Evolutionary conservation across 2,113 vertebrate species (phyloP).

Genomic region (Saccopteryx bilineata): DNA sequence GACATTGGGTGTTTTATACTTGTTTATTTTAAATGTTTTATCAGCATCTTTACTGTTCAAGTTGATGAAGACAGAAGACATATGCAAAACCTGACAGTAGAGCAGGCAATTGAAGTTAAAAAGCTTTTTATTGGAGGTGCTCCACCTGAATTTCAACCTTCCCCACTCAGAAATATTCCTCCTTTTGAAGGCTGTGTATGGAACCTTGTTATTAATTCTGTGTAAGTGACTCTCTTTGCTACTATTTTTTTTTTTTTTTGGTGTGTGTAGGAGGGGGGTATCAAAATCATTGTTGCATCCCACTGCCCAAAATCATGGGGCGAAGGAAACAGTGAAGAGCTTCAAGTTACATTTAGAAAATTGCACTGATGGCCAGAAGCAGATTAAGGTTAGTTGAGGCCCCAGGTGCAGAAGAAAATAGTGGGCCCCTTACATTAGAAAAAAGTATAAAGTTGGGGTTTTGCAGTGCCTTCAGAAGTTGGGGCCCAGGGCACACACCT

Average conservation of each 20-base stretch:
- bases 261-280: no score
- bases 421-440: no score
- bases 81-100: constrained; percentile 90
- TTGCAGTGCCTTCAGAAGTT: no score
- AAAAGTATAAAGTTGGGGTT: no score
- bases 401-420: no score
- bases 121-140: constrained; percentile 95
- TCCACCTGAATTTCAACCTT: constrained; percentile 89
- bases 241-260: background rate
- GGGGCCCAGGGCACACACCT: no score
- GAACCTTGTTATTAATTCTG: constrained; percentile 96
- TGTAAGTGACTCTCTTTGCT: constrained; percentile 87
- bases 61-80: constrained; percentile 94
- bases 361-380: background rate
- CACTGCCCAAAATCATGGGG: background rate
- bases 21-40: constrained; percentile 73
- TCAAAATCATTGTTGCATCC: background rate
- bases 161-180: constrained; percentile 90
- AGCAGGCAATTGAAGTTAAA: constrained; percentile 91
- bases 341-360: background rate
- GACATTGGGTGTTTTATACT: background rate
- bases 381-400: no score
- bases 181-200: constrained; percentile 97
- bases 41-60: constrained; percentile 94
- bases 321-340: background rate